phyloP scores from a whole-genome alignment of 30 jellyfish, hydroid and myxozoan species.

The Hydractinia symbiolongicarpus region DNA sequence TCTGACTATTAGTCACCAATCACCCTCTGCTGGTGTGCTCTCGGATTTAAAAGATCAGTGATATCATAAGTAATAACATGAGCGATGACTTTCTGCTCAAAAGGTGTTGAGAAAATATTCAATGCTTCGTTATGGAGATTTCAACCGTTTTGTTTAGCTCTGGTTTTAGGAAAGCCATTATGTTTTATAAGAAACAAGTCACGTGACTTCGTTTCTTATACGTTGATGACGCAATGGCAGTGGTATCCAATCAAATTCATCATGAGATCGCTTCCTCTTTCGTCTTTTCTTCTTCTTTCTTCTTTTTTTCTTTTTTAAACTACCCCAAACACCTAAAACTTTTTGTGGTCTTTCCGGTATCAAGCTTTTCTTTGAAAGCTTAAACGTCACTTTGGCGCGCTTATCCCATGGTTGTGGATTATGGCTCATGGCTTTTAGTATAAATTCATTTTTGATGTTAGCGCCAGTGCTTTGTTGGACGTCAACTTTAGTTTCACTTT shows the following conservation, averaged over 20 bases:
- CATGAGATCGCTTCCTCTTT: conserved; percentile 14
- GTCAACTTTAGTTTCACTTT: neutral
- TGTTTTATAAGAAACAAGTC: no score
- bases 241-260: neutral
- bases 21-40: no score
- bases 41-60: no score
- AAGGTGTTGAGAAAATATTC: no score
- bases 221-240: no score
- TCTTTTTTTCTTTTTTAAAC: conserved; percentile 23
- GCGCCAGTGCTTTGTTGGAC: neutral
- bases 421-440: conserved; percentile 26
- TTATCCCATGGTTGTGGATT: conserved; percentile 41
- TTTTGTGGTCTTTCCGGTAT: conserved; percentile 31
- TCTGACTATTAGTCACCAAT: no score
- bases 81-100: no score
- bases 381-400: conserved; percentile 37
- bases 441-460: neutral
- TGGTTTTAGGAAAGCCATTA: no score
- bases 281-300: neutral
- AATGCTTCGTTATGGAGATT: no score
- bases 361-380: conserved; percentile 23
- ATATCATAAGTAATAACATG: no score
- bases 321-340: conserved; percentile 34
- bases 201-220: no score
- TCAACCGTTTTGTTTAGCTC: no score